Evolutionary conservation across 2,797 vertebrate species (phyloP).

Genomic region (Antennarius maculatus): DNA sequence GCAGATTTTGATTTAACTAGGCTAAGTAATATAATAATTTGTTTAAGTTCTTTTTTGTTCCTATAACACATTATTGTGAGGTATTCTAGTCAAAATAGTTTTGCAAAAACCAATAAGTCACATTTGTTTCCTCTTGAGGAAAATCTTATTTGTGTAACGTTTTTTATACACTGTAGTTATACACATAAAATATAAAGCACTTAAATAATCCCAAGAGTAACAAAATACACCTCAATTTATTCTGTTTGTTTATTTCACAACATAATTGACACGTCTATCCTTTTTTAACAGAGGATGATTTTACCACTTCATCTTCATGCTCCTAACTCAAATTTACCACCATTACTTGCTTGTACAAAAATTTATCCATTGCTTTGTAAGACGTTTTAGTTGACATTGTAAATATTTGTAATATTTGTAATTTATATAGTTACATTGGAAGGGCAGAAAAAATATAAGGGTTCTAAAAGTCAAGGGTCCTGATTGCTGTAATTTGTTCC

Average conservation of each 20-base stretch:
- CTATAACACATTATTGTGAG: constrained; percentile 12
- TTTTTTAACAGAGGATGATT: constrained; percentile 44
- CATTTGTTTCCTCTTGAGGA: constrained; percentile 15
- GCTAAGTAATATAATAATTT: not conserved
- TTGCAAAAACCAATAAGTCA: constrained; percentile 22
- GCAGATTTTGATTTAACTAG: constrained; percentile 7
- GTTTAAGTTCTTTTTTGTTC: constrained; percentile 21
- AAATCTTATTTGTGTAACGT: constrained; percentile 20
- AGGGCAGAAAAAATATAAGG: constrained; percentile 58
- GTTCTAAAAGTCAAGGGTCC: constrained; percentile 56
- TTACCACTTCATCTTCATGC: constrained; percentile 30
- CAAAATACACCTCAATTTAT: constrained; percentile 65
- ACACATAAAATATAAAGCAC: constrained; percentile 18
- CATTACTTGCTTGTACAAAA: constrained; percentile 48
- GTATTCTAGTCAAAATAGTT: constrained; percentile 16
- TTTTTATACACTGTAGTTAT: constrained; percentile 29
- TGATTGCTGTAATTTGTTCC: constrained; percentile 62
- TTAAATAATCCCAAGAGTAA: constrained; percentile 46
- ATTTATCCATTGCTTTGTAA: constrained; percentile 53
- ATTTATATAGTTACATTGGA: constrained; percentile 75
- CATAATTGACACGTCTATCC: constrained; percentile 25
- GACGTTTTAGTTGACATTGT: constrained; percentile 67
- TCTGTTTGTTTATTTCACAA: constrained; percentile 68
- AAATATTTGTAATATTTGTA: constrained; percentile 80
- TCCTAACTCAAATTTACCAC: constrained; percentile 32